A percentile compares a stretch with the other conserved stretches of the same genome.
Evolutionary conservation across 2,113 vertebrate genomes (phyloP).

Genomic region (Seriola aureovittata): DNA sequence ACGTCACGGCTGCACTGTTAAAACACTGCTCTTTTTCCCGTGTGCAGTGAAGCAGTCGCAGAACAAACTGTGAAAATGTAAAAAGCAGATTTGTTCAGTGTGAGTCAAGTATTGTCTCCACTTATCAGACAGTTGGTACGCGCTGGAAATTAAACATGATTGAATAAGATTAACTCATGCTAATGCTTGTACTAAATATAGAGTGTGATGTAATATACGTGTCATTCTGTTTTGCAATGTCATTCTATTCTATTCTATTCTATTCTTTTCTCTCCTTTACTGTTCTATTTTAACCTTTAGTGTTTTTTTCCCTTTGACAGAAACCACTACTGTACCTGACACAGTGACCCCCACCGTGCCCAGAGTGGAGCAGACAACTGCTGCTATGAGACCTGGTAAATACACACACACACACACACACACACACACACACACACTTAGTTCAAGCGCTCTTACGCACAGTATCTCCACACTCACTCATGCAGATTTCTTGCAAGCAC

Average conservation of each 20-base stretch:
- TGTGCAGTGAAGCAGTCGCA: not conserved
- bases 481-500: slow-evolving; percentile 17
- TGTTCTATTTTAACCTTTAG: not conserved
- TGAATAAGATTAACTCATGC: not conserved
- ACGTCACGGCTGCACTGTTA: slow-evolving; percentile 3
- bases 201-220: not conserved
- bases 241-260: not conserved
- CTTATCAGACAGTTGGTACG: not conserved
- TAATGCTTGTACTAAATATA: not conserved
- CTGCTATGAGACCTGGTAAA: slow-evolving; percentile 81
- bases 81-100: not conserved
- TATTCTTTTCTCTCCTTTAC: not conserved
- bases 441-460: not conserved
- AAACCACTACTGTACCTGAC: slow-evolving; percentile 90
- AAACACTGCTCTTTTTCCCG: not conserved
- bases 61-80: slow-evolving; percentile 27
- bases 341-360: slow-evolving; percentile 90
- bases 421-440: not conserved
- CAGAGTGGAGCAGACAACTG: slow-evolving; percentile 88
- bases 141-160: not conserved
- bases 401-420: slow-evolving; percentile 18
- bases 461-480: not conserved
- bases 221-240: not conserved
- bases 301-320: slow-evolving; percentile 74
- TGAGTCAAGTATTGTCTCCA: not conserved